phyloP scores from a whole-genome alignment of 1,140 invertebrate genomes.

The Plectus sambesii region DNA sequence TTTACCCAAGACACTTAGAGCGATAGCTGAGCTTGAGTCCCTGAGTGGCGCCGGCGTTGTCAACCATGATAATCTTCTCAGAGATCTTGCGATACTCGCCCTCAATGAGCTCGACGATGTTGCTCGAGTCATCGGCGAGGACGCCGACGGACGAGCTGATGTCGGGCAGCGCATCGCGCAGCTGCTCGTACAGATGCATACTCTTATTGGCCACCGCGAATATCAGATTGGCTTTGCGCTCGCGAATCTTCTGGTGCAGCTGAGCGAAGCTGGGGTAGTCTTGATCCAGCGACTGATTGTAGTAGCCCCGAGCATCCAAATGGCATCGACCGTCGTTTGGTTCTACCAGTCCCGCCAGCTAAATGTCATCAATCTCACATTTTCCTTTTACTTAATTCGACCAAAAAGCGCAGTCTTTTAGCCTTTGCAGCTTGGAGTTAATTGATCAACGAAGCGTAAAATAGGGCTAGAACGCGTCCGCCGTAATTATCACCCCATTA shows the following conservation, averaged over 20 bases:
- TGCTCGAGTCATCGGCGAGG: conserved; percentile 71
- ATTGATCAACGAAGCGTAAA: no score
- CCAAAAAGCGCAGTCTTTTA: neutral
- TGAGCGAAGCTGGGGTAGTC: conserved; percentile 94
- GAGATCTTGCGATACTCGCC: conserved; percentile 58
- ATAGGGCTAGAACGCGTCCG: no score
- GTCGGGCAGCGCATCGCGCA: neutral
- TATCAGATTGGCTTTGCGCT: conserved; percentile 87
- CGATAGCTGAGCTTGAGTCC: conserved; percentile 72
- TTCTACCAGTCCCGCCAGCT: conserved; percentile 75
- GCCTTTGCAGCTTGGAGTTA: no score
- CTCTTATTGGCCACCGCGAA: conserved; percentile 85
- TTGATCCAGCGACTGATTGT: conserved; percentile 59
- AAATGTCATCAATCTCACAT: no score
- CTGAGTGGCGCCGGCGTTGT: conserved; percentile 71
- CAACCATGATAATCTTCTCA: conserved; percentile 43
- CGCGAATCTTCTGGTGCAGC: conserved; percentile 67
- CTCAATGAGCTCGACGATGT: conserved; percentile 73
- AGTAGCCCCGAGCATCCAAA: conserved; percentile 55
- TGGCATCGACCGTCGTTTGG: conserved; percentile 82
- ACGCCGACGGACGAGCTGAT: conserved; percentile 62
- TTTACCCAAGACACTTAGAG: conserved; percentile 65
- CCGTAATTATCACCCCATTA: no score
- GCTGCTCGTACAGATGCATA: conserved; percentile 62
- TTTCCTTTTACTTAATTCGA: conserved; percentile 11